Evolutionary conservation across 2,888 invertebrate species (phyloP), one percentile per base, ranked within the genome.

Genomic region (Thymelicus acteon): DNA sequence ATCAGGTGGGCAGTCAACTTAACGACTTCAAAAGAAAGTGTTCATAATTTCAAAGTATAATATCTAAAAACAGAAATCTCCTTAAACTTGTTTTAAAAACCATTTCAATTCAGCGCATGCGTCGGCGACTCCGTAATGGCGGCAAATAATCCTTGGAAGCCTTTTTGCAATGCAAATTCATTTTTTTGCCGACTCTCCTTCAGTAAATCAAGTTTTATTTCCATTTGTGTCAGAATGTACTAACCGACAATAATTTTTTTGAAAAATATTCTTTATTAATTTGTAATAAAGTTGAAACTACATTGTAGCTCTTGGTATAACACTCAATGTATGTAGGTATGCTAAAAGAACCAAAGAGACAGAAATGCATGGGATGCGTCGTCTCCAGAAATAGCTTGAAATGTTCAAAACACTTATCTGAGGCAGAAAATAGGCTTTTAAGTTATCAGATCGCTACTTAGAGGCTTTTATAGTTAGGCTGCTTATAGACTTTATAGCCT

Each of bases 161-260:
- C 39, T 73, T 72, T 75, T 74, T 74, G 74, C 71, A 74, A 71
- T 73, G 73, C 72, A 75, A 72, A 75, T 75, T 68, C 67, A 64
- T 67, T 73, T 76, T 74, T 76, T 75, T 76, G 67, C 61, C 64
- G 65, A 67, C 70, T 72, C 71, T 52, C 71, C 65, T 65, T 71
- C 60, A 67, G 75, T 72, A 76, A 74, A 76, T 75, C 75, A 68
- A 69, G 75, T 75, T 75, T 73, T 62, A 52, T 39, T 13, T 62
- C 13, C 12, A 48, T 47, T 40, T 7, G n/a, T 7, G n/a, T 40
- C 19, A 39, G 57, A 62, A 31, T 6, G 71, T 47, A 2, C 0
- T 13, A 71, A 65, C 54, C 4, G 7, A 7, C 24, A 24, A 44
- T 54, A 7, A 0, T 8, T 0, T 6, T 39, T 19, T 15, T 15